Evolutionary conservation across 2,113 vertebrate genomes (phyloP).

Genomic region (Clarias gariepinus): DNA sequence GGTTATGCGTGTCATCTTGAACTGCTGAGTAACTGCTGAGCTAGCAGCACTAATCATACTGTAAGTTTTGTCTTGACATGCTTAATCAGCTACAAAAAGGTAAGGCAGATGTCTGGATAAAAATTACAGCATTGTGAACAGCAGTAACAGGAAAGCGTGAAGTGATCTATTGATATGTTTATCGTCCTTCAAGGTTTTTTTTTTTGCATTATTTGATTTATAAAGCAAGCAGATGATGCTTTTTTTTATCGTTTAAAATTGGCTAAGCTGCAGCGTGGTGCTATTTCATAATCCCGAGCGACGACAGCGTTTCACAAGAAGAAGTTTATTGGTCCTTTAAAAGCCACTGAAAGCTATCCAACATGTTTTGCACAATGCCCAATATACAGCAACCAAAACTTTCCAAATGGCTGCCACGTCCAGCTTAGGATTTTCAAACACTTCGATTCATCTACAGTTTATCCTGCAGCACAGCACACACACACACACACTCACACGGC

Average conservation of each 20-base stretch:
- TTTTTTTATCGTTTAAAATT: not conserved
- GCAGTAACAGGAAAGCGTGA: not conserved
- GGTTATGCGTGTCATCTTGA: not conserved
- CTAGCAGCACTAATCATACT: not conserved
- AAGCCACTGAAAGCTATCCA: slow-evolving; percentile 11
- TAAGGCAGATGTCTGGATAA: not conserved
- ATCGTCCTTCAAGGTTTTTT: no score
- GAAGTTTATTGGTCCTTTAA: slow-evolving; percentile 39
- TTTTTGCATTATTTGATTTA: not conserved
- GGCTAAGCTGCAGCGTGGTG: no score
- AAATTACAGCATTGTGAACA: not conserved
- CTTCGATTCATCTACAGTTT: slow-evolving; percentile 13
- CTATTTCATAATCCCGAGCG: slow-evolving; percentile 2
- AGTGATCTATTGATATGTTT: not conserved
- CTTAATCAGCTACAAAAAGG: not conserved
- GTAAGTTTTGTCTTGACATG: no score
- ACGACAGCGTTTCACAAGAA: slow-evolving; percentile 20
- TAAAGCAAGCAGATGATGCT: not conserved
- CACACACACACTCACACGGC: not conserved
- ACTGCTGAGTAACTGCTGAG: not conserved
- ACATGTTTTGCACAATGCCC: slow-evolving; percentile 28
- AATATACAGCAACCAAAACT: slow-evolving; percentile 1
- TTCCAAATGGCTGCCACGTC: not conserved
- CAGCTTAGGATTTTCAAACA: slow-evolving; percentile 32
- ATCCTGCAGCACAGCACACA: not conserved